Conservation (phyloP, 2,888 invertebrate genomes). For the Pandemis cinnamomeana region DNA sequence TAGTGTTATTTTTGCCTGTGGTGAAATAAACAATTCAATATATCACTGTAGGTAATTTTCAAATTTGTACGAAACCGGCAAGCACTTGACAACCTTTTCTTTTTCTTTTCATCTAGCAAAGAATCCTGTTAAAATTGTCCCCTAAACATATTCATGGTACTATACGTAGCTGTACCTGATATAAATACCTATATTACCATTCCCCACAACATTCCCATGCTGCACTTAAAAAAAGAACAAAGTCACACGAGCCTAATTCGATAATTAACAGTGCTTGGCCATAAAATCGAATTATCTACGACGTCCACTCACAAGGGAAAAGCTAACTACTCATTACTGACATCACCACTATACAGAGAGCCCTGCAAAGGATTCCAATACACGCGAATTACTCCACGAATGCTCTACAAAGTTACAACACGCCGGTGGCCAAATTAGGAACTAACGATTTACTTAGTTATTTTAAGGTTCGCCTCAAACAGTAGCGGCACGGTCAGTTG, state of each 20-base stretch:
- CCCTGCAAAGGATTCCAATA: slow-evolving; percentile 42
- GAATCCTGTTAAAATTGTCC: too few species aligned
- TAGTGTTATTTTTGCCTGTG: too few species aligned
- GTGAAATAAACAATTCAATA: too few species aligned
- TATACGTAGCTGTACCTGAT: background rate
- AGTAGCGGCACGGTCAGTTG: background rate
- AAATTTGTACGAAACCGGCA: too few species aligned
- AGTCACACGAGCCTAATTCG: slow-evolving; percentile 67
- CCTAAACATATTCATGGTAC: too few species aligned
- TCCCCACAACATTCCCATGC: slow-evolving; percentile 26
- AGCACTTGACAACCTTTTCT: too few species aligned
- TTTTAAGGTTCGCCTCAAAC: background rate
- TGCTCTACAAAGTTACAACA: background rate
- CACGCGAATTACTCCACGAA: background rate
- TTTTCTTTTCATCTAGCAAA: too few species aligned
- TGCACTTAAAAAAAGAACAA: slow-evolving; percentile 49
- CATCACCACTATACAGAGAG: slow-evolving; percentile 58
- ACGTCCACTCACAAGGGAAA: slow-evolving; percentile 77
- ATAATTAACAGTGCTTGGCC: slow-evolving; percentile 75
- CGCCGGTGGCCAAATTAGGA: background rate
- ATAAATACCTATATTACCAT: background rate
- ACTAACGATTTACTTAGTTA: background rate
- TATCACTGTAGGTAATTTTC: too few species aligned
- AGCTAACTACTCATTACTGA: slow-evolving; percentile 78
- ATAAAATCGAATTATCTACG: slow-evolving; percentile 83